Evolutionary conservation across 2,113 vertebrate genomes (phyloP), one percentile per base, ranked within the genome.

Genomic region (Pogona vitticeps): DNA sequence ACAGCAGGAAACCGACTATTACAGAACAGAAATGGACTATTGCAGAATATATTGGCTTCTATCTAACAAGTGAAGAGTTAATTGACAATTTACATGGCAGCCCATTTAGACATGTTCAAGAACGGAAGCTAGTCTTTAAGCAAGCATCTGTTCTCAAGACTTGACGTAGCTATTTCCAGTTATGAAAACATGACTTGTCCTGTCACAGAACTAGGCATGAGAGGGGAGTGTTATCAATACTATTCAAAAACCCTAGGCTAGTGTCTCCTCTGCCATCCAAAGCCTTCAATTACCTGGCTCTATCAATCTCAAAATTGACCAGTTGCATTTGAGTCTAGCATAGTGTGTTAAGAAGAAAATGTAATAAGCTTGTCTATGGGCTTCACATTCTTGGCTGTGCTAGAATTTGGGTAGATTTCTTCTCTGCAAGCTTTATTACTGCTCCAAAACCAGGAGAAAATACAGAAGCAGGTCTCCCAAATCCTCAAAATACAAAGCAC

Each of bases 1-100:
- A 82, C 85, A 82, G 26, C 59, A 58, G 79, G 85, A 87, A 82
- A 67, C 52, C 0, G 79, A 58, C 61, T 52, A 81, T 87, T 87
- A 82, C 20, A 67, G 78, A 82, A 82, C 70, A 71, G 85, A 87
- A 76, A 67, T 65, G 1, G 70, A 71, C 61, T 52, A 82, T 82
- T 87, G 75, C 23, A 67, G 77, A 86, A 81, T 58, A 58, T 40
- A 1, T 9, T 80, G 77, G 79, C 58, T 38, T 86, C 40, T 26
- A 72, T 86, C 40, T 26, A 72, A 38, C 81, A 87, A 82, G 59
- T 82, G 79, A 82, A 40, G 18, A 33, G 59, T 76, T 82, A 82
- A 85, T 85, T 67, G 83, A 77, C 61, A 70, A 87, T 67, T 87
- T 56, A 71, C 36, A 40, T 15, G 18, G 65, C 20, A 42, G 65